These are phyloP conservation scores for Rhinogobio ventralis DNA, from an alignment of 2,797 vertebrate genomes.

Conservation along the genomic window DNA sequence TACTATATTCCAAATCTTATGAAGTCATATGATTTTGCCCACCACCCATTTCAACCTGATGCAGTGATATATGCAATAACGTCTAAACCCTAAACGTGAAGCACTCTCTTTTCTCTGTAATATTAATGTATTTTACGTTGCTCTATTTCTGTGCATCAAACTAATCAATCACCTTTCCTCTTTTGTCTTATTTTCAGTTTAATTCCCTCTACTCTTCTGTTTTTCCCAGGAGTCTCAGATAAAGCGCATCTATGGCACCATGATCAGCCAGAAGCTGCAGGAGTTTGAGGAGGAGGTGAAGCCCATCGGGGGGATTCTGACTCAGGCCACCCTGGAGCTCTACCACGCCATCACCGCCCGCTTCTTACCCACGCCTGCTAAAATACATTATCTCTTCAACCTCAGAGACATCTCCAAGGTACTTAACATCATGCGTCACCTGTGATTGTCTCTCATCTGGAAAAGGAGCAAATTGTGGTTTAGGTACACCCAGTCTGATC, in stretches of 20 bases:
- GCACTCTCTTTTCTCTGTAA: background rate
- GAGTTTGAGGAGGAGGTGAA: conserved; percentile 87
- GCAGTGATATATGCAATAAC: background rate
- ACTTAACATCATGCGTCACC: conserved; percentile 15
- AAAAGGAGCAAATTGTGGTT: background rate
- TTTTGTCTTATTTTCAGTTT: conserved; percentile 12
- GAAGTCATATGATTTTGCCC: background rate
- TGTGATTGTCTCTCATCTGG: background rate
- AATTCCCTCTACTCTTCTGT: background rate
- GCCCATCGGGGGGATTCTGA: conserved; percentile 83
- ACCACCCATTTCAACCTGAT: background rate
- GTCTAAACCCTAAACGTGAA: background rate
- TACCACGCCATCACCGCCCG: conserved; percentile 79
- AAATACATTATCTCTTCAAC: conserved; percentile 93
- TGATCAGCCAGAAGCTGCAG: conserved; percentile 90
- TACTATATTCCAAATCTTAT: conserved; percentile 50
- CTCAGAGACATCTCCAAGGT: conserved; percentile 93
- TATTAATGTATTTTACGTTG: background rate
- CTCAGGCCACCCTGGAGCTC: conserved; percentile 85
- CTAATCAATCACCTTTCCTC: conserved; percentile 10
- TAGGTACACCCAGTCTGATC: background rate
- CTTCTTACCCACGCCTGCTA: conserved; percentile 89
- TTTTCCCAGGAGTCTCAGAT: conserved; percentile 84
- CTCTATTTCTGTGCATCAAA: background rate
- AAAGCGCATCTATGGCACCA: conserved; percentile 84